Evolutionary conservation across 92 coral and sea anemone genomes (phyloP), one percentile per base, ranked within the genome.

Genomic region (Phenganax stokvisi): DNA sequence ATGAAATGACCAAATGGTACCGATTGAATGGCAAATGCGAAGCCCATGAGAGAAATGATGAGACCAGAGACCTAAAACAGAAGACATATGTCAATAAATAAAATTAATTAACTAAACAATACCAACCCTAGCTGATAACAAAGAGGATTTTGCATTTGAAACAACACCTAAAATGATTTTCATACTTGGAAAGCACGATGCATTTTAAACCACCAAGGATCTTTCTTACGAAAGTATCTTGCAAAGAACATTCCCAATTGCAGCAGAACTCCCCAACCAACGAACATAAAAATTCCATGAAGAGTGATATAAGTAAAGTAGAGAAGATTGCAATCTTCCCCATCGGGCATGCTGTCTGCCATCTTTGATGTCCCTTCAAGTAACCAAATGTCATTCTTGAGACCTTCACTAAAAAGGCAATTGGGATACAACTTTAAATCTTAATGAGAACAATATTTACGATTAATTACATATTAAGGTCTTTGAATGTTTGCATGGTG

Each of bases 131-230:
- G 10, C 25, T 44, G 7, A 28, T 65, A 17, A 28, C 15, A 15
- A 7, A 59, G 25, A 12, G 1, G 0, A 12, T 12, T 12, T 20
- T 7, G 7, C 65, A 59, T 59, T 7, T 59, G 16, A 13, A 59
- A 1, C 65, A 13, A 13, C 25, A 1, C 25, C 15, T 59, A 20
- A 59, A 59, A 59, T 12, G 16, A 7, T 7, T 31, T 20, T 76
- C 71, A 30, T 83, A 93, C 98, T 92, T 94, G 98, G 53, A 94
- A 80, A 4, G 79, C 93, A 27, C 94, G 82, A 85, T 94, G 98
- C 98, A 94, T 94, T 68, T 94, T 94, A 28, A 94, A 94, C 98
- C 98, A 94, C 97, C 97, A 94, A 0, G 98, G 92, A 58, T 92
- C 92, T 74, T 44, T 87, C 83, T 91, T 89, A 12, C 98, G 85